Evolutionary conservation across 2,888 invertebrate species (phyloP), one percentile per base, ranked within the genome.

Genomic region (Timema cristinae): DNA sequence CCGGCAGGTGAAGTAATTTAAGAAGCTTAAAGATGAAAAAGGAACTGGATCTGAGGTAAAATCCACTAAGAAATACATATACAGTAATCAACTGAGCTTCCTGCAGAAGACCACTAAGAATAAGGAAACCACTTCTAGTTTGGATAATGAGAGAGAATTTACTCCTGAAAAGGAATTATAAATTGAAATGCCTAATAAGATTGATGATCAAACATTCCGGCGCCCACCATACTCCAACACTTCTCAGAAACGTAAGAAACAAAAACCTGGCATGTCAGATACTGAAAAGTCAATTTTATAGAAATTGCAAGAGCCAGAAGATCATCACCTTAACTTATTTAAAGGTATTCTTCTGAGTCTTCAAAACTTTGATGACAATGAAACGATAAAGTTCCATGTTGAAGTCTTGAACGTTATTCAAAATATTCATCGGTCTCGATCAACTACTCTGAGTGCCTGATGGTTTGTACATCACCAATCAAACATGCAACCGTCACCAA

Each of bases 401-500:
- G 56, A 56, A 8, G n/a, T 56, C 56, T 56, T 56, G 56, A 56
- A 56, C 16, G 56, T 56, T 56, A n/a, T 56, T 11, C 56, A 56
- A 10, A 56, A 56, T 56, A 56, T 11, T 56, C 16, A 56, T 56
- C 56, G 16, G 56, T n/a, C 56, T 56, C 56, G 56, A 56, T 7
- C 56, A 10, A 16, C 16, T 56, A 0, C 56, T 7, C n/a, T 7
- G 7, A 56, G 7, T 56, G 16, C 6, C 13, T 56, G 6, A 16
- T 56, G 56, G 32, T 16, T 7, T 56, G 56, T 4, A 11, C 56
- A 8, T 8, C 56, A 56, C 15, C 7, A 56, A 16, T 7, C 32
- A n/a, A 56, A n/a, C 8, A 56, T 15, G 7, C 56, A 56, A 56
- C n/a, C 56, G n/a, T 7, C 56, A 11, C 56, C 1, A 15, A 5